Evolutionary conservation across 2,797 vertebrate genomes (phyloP), one percentile per base, ranked within the genome.

Genomic region (Glyptemys insculpta): DNA sequence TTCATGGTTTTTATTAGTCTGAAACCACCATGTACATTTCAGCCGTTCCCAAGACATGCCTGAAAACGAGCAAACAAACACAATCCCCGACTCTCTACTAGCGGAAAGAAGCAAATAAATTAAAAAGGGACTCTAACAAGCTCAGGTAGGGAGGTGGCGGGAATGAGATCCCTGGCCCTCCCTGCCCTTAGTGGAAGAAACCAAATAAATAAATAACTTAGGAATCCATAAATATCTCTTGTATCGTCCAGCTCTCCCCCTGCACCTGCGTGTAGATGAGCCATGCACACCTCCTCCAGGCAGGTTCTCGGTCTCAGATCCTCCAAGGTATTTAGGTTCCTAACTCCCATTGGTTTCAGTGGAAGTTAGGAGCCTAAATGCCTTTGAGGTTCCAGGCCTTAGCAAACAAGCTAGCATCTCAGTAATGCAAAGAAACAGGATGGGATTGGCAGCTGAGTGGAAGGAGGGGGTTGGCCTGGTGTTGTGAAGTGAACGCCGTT

Each of bases 161-260:
- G 65, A 79, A 59, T 47, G 21, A 78, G 81, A 74, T 31, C 54
- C 25, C 49, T 53, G 19, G 6, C 62, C 50, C 44, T 62, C 44
- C 25, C 57, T 41, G 44, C 62, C 31, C 82, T 82, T 9, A 56
- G 76, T 54, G 59, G 50, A 92, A 93, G 89, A 72, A 41, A 72
- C n/a, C n/a, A 53, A 93, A 87, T 68, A 89, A 85, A 88, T 62
- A 91, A 91, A 86, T 92, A 88, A 92, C 81, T 92, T 92, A 89
- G 65, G 79, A 59, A 82, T 41, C 56, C 87, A 89, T 89, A 89
- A 89, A 89, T 89, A 89, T n/a, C n/a, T 83, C 53, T 23, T 34
- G 65, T 72, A 21, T 72, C 3, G n/a, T 72, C n/a, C 65, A 72
- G 65, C 65, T 72, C n/a, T 72, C n/a, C 16, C n/a, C 65, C 65